Conservation (phyloP, 2,113 vertebrate genomes). For the Gobius niger region DNA sequence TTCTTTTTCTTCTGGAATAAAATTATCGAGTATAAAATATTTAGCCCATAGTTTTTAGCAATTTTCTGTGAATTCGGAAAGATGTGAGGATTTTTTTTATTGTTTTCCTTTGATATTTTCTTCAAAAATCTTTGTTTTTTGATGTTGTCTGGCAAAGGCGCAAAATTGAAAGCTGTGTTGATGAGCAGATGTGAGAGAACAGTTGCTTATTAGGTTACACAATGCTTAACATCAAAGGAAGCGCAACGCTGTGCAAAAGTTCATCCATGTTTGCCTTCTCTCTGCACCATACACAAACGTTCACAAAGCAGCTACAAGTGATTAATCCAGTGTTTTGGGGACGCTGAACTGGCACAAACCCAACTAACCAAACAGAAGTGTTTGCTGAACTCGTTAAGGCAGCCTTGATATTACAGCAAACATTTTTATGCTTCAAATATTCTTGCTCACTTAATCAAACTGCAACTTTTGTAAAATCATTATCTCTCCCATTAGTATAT, state of each 20-base stretch:
- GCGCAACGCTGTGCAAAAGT: conserved; percentile 58
- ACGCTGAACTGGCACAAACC: conserved; percentile 53
- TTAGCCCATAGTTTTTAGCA: conserved; percentile 65
- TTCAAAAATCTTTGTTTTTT: conserved; percentile 50
- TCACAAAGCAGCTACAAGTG: conserved; percentile 50
- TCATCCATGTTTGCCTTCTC: conserved; percentile 54
- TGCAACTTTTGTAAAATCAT: too few species aligned
- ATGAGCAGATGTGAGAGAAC: conserved; percentile 77
- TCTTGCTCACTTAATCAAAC: too few species aligned
- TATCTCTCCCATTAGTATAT: too few species aligned
- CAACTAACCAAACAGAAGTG: conserved; percentile 31
- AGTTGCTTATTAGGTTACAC: conserved; percentile 77
- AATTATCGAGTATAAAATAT: conserved; percentile 61
- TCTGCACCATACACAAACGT: conserved; percentile 31
- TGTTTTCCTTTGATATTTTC: conserved; percentile 51
- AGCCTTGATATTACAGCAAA: conserved; percentile 31
- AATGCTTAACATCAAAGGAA: conserved; percentile 66
- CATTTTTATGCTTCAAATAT: background rate
- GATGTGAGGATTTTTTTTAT: conserved; percentile 41
- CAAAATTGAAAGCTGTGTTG: conserved; percentile 68
- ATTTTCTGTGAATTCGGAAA: conserved; percentile 50
- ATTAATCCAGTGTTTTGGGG: conserved; percentile 63
- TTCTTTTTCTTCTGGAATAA: too few species aligned
- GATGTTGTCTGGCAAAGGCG: conserved; percentile 55
- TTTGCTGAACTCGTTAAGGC: conserved; percentile 15